Conservation (phyloP, 2,113 vertebrate genomes). For the Toxotes jaculatrix region DNA sequence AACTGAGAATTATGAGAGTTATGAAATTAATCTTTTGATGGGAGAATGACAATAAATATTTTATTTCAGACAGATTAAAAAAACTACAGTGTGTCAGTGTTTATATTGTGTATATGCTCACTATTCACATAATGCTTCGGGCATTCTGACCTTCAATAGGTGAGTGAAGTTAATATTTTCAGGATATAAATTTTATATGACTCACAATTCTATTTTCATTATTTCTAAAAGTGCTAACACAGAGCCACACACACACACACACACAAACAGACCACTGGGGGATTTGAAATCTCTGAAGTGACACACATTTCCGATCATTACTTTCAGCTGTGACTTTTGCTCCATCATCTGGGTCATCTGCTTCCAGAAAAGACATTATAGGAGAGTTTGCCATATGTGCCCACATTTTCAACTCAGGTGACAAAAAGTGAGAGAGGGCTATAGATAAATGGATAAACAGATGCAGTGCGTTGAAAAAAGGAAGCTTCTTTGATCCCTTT, state of each 20-base stretch:
- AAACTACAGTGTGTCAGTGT: not conserved
- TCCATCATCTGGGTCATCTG: constrained; percentile 38
- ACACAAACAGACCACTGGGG: not conserved
- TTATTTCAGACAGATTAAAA: not conserved
- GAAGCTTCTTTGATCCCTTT: not conserved
- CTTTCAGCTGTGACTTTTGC: constrained; percentile 38
- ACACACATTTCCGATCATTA: constrained; percentile 7
- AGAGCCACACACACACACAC: not conserved
- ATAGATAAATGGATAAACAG: not conserved
- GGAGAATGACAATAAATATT: not conserved
- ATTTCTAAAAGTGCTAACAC: constrained; percentile 2
- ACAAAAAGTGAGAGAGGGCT: not conserved
- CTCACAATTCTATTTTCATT: constrained; percentile 4
- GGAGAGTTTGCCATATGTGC: constrained; percentile 19
- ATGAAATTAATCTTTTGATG: not conserved
- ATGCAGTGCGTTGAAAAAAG: not conserved
- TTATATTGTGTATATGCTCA: not conserved
- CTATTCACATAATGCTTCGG: not conserved
- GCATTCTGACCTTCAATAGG: constrained; percentile 28
- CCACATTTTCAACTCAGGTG: not conserved
- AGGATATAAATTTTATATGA: not conserved
- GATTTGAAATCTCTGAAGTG: constrained; percentile 11
- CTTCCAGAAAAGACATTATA: constrained; percentile 13
- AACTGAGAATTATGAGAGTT: not conserved
- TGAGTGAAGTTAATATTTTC: constrained; percentile 13